These are phyloP conservation scores for Lophotis ruficrista DNA, from an alignment of 2,113 vertebrate species.

Conservation along the genomic window DNA sequence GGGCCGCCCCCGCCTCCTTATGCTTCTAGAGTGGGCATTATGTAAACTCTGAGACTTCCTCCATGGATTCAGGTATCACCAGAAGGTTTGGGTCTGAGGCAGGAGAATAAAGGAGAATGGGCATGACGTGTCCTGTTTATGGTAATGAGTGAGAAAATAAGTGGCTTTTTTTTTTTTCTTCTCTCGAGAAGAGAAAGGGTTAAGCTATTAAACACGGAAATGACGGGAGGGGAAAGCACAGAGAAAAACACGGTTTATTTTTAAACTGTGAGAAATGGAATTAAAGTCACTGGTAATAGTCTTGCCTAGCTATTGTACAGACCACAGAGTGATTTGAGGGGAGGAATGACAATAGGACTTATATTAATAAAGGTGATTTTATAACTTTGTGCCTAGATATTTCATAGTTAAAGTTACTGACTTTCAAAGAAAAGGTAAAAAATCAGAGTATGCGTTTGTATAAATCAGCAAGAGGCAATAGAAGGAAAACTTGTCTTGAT, in stretches of 20 bases:
- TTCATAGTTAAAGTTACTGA: neutral
- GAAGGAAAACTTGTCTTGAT: neutral
- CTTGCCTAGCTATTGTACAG: neutral
- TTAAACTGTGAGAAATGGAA: conserved; percentile 23
- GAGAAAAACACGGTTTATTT: conserved; percentile 28
- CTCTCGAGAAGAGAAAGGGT: conserved; percentile 49
- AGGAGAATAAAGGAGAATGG: conserved; percentile 49
- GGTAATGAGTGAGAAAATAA: conserved; percentile 62
- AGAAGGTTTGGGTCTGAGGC: conserved; percentile 37
- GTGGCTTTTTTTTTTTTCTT: neutral
- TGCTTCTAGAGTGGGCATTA: conserved; percentile 8
- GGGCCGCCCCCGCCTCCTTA: neutral
- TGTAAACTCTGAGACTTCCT: conserved; percentile 12
- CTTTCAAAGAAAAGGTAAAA: neutral
- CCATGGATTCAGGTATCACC: conserved; percentile 23
- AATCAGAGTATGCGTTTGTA: neutral
- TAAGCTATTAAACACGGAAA: conserved; percentile 51
- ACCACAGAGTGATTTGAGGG: neutral
- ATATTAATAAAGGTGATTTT: neutral
- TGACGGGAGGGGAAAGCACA: conserved; percentile 16
- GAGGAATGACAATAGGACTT: neutral
- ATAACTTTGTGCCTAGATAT: neutral
- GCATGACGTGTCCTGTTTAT: conserved; percentile 58
- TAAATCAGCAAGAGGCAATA: neutral
- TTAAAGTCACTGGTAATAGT: neutral